Conservation (phyloP, 2,888 invertebrate genomes). For the Cyaniris semiargus region DNA sequence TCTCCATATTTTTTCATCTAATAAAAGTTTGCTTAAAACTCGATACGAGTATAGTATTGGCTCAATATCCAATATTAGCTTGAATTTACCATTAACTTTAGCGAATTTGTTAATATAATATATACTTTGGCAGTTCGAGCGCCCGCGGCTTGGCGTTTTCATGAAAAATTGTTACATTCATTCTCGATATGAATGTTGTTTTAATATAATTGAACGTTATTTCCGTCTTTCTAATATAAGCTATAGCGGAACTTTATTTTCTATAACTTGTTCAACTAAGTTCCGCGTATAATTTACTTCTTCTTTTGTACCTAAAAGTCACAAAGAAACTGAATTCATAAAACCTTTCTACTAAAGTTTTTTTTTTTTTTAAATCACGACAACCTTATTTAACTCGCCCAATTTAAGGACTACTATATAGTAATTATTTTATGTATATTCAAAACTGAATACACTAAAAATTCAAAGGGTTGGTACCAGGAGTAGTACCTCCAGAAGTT, state of each 20-base stretch:
- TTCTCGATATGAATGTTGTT: conserved; percentile 1
- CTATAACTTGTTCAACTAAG: no score
- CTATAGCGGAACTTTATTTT: not conserved
- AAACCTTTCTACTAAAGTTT: no score
- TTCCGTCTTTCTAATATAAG: not conserved
- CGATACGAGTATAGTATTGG: conserved; percentile 14
- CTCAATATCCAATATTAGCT: conserved; percentile 25
- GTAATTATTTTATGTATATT: no score
- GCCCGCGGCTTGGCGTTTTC: not conserved
- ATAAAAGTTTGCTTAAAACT: conserved; percentile 12
- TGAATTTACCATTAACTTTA: conserved; percentile 20
- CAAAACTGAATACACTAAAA: no score
- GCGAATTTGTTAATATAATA: conserved; percentile 14
- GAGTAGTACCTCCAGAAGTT: no score
- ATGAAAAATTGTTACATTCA: conserved; percentile 7
- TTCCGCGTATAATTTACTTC: no score
- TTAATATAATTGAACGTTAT: not conserved
- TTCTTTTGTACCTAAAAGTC: no score
- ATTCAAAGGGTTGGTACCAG: no score
- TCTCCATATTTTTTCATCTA: not conserved
- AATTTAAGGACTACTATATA: no score
- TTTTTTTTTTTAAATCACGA: no score
- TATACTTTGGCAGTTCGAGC: conserved; percentile 9
- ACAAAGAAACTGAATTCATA: no score
- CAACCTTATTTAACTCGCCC: no score